These are phyloP conservation scores for Vulpes ferrilata DNA, from an alignment of 2,113 vertebrate species.

Conservation along the genomic window DNA sequence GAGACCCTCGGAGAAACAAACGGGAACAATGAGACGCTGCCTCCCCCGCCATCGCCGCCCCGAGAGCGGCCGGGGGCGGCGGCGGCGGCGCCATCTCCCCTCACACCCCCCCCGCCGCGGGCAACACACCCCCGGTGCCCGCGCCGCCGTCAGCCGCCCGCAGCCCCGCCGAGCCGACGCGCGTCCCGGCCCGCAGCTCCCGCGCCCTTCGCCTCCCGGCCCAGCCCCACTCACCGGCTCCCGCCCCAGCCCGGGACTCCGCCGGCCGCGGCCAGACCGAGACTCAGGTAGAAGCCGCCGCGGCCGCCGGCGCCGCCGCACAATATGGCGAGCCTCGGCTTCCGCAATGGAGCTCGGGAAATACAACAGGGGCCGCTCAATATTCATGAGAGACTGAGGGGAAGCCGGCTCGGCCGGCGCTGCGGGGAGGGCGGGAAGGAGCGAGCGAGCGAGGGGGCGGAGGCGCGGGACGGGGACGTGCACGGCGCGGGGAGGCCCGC, in stretches of 20 bases:
- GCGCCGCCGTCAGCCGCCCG: background rate
- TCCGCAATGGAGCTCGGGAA: slow-evolving; percentile 91
- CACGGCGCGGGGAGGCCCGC: slow-evolving; percentile 39
- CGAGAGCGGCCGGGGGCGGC: slow-evolving; percentile 7
- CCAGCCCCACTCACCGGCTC: slow-evolving; percentile 65
- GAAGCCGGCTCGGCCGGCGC: slow-evolving; percentile 67
- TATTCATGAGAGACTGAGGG: slow-evolving; percentile 82
- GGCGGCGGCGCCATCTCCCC: slow-evolving; percentile 71
- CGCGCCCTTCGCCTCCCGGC: background rate
- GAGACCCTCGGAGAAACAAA: background rate
- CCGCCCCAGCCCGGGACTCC: slow-evolving; percentile 46
- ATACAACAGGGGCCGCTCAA: slow-evolving; percentile 85
- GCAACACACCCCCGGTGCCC: background rate
- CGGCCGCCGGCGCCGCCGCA: slow-evolving; percentile 75
- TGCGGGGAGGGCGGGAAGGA: slow-evolving; percentile 73
- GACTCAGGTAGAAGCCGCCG: slow-evolving; percentile 37
- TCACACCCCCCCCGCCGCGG: slow-evolving; percentile 65
- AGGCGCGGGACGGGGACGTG: slow-evolving; percentile 51
- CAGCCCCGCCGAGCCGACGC: background rate
- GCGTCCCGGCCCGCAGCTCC: background rate
- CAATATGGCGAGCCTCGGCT: slow-evolving; percentile 92
- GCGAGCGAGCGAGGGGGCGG: slow-evolving; percentile 53
- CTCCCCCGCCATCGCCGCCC: slow-evolving; percentile 37
- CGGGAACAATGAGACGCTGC: slow-evolving; percentile 77
- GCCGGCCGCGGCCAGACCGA: slow-evolving; percentile 60